Percentiles rank a stretch among this genome's conserved stretches.
Conservation (phyloP, 2,888 invertebrate species). For the Zygaena filipendulae region DNA sequence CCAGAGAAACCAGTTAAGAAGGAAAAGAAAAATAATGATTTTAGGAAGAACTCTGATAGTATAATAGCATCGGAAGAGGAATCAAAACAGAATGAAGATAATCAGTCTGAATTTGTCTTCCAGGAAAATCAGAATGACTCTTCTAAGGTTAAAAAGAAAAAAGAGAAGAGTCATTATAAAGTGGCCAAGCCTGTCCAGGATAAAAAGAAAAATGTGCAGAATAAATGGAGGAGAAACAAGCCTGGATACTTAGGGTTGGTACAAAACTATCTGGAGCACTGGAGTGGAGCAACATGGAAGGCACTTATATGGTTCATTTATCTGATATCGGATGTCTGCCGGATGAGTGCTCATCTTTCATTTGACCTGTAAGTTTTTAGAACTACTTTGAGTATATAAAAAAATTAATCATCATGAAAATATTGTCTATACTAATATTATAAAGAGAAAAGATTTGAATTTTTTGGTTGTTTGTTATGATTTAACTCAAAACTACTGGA, state of each 20-base stretch:
- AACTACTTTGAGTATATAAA: too few relatives aligned
- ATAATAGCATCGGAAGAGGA: constrained; percentile 32
- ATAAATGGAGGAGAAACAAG: constrained; percentile 46
- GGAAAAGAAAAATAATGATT: constrained; percentile 40
- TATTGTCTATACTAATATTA: too few relatives aligned
- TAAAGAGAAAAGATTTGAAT: too few relatives aligned
- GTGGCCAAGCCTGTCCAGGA: constrained; percentile 40
- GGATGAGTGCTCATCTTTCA: constrained; percentile 78
- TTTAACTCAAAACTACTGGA: too few relatives aligned
- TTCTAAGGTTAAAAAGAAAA: constrained; percentile 49
- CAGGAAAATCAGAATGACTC: constrained; percentile 43
- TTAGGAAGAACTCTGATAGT: constrained; percentile 34
- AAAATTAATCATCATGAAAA: neutral
- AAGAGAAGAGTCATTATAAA: constrained; percentile 53
- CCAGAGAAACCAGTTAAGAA: constrained; percentile 46
- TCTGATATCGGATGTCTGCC: constrained; percentile 82
- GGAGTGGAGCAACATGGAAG: constrained; percentile 68
- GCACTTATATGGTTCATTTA: constrained; percentile 82
- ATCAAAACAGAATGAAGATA: constrained; percentile 38
- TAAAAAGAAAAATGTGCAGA: constrained; percentile 55
- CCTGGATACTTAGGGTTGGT: constrained; percentile 52
- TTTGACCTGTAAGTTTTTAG: constrained; percentile 80
- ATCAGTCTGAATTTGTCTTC: constrained; percentile 37
- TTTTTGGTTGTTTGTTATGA: too few relatives aligned
- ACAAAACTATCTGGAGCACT: constrained; percentile 58